Percentiles rank a stretch among this genome's conserved stretches.
Conservation (phyloP, 2,113 vertebrate genomes). For the Phylloscopus whistleri region DNA sequence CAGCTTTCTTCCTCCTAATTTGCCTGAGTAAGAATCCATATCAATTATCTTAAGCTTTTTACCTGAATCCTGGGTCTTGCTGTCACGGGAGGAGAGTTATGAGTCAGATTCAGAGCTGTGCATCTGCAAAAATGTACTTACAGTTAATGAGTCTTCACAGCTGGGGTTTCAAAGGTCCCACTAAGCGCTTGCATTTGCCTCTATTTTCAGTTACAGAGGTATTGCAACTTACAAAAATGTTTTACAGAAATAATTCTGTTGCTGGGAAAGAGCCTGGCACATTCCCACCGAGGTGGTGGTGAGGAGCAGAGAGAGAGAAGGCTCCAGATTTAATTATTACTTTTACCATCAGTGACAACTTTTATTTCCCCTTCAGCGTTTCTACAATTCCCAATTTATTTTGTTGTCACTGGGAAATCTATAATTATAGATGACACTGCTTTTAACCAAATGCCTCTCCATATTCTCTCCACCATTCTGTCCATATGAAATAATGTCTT, state of each 20-base stretch:
- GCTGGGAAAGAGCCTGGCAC: slow-evolving; percentile 26
- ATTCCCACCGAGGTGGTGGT: not conserved
- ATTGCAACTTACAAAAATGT: slow-evolving; percentile 1
- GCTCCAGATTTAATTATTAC: slow-evolving; percentile 6
- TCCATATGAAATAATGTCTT: not conserved
- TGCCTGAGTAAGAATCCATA: not conserved
- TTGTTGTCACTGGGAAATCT: not conserved
- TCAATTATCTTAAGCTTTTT: slow-evolving; percentile 39
- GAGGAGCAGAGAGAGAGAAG: not conserved
- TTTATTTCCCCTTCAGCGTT: not conserved
- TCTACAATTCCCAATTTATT: not conserved
- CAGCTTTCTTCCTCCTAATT: not conserved
- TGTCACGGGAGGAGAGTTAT: slow-evolving; percentile 15
- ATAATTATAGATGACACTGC: not conserved
- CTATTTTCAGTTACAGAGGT: slow-evolving; percentile 40
- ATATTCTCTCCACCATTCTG: not conserved
- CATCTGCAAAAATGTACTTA: slow-evolving; percentile 45
- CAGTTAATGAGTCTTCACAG: slow-evolving; percentile 50
- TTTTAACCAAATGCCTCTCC: not conserved
- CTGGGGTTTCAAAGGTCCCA: slow-evolving; percentile 52
- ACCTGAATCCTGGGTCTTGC: not conserved
- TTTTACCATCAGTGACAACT: slow-evolving; percentile 8
- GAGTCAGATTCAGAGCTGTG: slow-evolving; percentile 47
- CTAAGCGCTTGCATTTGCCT: not conserved
- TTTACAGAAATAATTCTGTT: slow-evolving; percentile 40